phyloP scores from a whole-genome alignment of 2,888 invertebrate species.

The Cremastobaeus sp. region DNA sequence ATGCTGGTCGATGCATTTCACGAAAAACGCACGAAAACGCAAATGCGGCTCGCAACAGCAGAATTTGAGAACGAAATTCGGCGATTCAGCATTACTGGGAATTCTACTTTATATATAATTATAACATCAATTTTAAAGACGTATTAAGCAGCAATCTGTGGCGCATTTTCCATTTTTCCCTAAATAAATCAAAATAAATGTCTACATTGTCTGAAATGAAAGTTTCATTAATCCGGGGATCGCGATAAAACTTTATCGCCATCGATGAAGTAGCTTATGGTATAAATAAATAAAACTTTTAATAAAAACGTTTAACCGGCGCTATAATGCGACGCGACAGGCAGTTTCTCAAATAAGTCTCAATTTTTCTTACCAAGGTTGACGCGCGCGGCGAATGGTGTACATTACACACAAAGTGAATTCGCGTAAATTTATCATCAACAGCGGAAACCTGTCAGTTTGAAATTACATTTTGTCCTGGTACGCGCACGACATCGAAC shows the following conservation, averaged over 20 bases:
- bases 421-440: constrained; percentile 37
- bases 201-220: constrained; percentile 5
- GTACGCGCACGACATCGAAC: constrained; percentile 16
- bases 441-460: constrained; percentile 39
- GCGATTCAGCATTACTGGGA: constrained; percentile 3
- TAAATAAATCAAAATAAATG: constrained; percentile 25
- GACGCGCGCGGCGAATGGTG: not conserved
- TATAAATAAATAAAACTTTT: constrained; percentile 28
- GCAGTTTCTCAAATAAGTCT: constrained; percentile 30
- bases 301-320: constrained; percentile 28
- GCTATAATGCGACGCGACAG: constrained; percentile 22
- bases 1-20: constrained; percentile 13
- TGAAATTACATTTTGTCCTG: constrained; percentile 55
- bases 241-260: constrained; percentile 1
- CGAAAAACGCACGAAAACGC: constrained; percentile 17
- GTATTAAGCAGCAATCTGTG: not conserved
- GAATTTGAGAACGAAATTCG: constrained; percentile 6
- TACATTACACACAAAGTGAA: constrained; percentile 35
- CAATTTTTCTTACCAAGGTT: constrained; percentile 25
- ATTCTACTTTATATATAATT: constrained; percentile 7
- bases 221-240: constrained; percentile 4
- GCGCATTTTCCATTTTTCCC: not conserved
- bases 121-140: constrained; percentile 26
- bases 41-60: not conserved
- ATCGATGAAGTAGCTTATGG: not conserved